Conservation (phyloP, 2,888 invertebrate genomes). For the Eurois occulta region DNA sequence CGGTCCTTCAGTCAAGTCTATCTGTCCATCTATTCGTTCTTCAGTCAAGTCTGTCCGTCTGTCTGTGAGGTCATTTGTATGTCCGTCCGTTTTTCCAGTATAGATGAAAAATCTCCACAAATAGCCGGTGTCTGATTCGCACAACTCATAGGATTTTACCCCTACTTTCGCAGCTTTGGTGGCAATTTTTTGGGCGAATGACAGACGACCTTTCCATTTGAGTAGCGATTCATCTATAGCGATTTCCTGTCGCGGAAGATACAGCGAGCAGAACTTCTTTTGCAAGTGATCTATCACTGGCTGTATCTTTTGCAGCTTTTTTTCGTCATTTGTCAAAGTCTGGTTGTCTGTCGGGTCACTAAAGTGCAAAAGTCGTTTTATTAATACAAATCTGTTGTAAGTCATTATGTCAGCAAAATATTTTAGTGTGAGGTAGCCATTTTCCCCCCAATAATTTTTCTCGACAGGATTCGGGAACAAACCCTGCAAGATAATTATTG, state of each 20-base stretch:
- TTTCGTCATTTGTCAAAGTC: background rate
- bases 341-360: background rate
- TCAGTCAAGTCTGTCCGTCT: background rate
- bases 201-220: background rate
- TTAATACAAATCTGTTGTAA: background rate
- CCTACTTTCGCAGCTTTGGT: background rate
- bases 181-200: background rate
- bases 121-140: background rate
- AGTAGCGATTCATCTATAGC: background rate
- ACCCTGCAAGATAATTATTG: slow-evolving; percentile 4
- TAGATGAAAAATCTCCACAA: slow-evolving; percentile 5
- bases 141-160: background rate
- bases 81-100: background rate
- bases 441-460: slow-evolving; percentile 1
- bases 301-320: background rate
- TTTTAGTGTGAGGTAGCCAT: background rate
- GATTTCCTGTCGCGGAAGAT: background rate
- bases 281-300: background rate
- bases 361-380: background rate
- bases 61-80: no score
- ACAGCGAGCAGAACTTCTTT: background rate
- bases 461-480: background rate
- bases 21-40: no score
- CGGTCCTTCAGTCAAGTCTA: no score
- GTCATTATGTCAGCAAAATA: background rate